Percentiles rank a stretch among this genome's conserved stretches.
These are phyloP conservation scores for Callaeas wilsoni DNA, from an alignment of 2,113 vertebrate genomes.

Conservation along the genomic window DNA sequence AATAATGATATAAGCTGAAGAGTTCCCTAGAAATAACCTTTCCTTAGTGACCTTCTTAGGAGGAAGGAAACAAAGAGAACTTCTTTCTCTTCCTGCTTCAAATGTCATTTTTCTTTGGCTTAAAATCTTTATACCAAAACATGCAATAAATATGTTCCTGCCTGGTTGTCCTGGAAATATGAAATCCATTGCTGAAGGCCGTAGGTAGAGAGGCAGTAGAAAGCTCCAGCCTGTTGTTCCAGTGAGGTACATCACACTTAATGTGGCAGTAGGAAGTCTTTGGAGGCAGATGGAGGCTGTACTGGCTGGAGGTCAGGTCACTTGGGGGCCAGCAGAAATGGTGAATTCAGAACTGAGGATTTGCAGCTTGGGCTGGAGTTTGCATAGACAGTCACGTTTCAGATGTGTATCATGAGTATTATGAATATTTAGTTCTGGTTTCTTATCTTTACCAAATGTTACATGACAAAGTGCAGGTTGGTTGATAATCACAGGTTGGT, in stretches of 20 bases:
- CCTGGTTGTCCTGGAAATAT: not conserved
- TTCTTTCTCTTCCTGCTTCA: not conserved
- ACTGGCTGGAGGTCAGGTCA: not conserved
- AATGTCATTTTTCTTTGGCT: not conserved
- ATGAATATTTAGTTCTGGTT: not conserved
- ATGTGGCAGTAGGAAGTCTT: not conserved
- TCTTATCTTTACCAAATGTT: not conserved
- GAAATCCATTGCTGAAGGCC: not conserved
- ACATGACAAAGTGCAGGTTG: not conserved
- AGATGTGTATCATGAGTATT: not conserved
- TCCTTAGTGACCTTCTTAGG: not conserved
- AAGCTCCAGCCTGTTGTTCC: not conserved
- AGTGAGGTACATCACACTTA: not conserved
- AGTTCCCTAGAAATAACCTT: not conserved
- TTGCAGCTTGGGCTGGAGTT: not conserved
- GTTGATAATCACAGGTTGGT: not conserved
- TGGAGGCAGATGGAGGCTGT: not conserved
- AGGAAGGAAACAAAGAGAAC: not conserved
- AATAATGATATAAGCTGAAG: not conserved
- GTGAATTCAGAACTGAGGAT: not conserved
- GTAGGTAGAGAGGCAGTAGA: not conserved
- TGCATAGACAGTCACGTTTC: not conserved
- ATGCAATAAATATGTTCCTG: not conserved
- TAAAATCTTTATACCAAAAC: not conserved
- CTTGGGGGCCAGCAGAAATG: not conserved